These are phyloP conservation scores for Aurelia sp. DNA, from an alignment of 30 jellyfish, hydroid and myxozoan genomes.

Conservation along the genomic window DNA sequence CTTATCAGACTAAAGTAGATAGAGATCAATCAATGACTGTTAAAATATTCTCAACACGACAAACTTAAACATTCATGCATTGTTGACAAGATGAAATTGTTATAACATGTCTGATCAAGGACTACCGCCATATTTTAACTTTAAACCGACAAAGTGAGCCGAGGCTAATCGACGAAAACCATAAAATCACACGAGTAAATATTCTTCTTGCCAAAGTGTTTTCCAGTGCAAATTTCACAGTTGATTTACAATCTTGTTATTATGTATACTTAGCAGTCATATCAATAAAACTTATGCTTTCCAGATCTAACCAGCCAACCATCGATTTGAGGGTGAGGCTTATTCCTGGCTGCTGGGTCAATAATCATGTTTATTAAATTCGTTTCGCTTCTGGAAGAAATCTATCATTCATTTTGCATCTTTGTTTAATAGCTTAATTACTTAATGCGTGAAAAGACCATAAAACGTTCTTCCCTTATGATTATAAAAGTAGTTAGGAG, in stretches of 20 bases:
- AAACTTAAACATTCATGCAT: conserved; percentile 57
- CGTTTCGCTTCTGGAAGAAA: too few relatives aligned
- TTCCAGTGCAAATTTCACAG: conserved; percentile 71
- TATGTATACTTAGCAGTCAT: conserved; percentile 35
- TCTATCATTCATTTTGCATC: too few relatives aligned
- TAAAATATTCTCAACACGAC: conserved; percentile 75
- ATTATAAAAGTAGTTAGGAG: too few relatives aligned
- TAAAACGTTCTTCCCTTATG: too few relatives aligned
- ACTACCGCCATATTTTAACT: conserved; percentile 69
- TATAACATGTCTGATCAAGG: conserved; percentile 76
- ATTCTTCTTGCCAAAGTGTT: conserved; percentile 41
- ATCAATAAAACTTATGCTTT: conserved; percentile 11
- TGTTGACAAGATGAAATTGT: conserved; percentile 60
- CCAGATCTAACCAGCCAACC: conserved; percentile 9
- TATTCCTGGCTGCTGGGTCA: too few relatives aligned
- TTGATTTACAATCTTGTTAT: conserved; percentile 64
- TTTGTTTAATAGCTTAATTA: too few relatives aligned
- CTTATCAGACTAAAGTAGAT: conserved; percentile 67
- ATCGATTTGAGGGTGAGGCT: too few relatives aligned
- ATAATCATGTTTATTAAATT: too few relatives aligned
- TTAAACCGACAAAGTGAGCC: conserved; percentile 68
- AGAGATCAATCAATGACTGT: conserved; percentile 77
- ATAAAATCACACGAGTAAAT: conserved; percentile 49
- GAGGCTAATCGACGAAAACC: conserved; percentile 55
- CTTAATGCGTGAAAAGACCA: too few relatives aligned